phyloP scores from a whole-genome alignment of 2,113 vertebrate genomes.

The Clinocottus analis region DNA sequence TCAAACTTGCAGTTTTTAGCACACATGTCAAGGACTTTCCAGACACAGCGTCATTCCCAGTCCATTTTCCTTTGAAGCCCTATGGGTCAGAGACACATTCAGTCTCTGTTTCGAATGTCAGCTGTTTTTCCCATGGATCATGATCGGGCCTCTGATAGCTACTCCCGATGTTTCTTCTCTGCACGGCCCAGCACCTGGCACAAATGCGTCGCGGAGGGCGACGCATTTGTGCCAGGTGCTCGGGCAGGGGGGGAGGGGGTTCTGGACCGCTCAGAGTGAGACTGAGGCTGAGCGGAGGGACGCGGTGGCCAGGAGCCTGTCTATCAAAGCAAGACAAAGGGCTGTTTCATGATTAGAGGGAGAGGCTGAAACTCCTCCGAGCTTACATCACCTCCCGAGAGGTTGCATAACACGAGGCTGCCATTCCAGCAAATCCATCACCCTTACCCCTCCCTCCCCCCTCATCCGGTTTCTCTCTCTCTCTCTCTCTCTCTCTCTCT shows the following conservation, averaged over 20 bases:
- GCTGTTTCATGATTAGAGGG: conserved; percentile 73
- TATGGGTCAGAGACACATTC: conserved; percentile 28
- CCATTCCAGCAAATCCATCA: conserved; percentile 65
- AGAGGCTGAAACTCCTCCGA: conserved; percentile 77
- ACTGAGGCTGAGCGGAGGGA: conserved; percentile 43
- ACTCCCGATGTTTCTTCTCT: conserved; percentile 12
- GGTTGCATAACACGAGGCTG: conserved; percentile 69
- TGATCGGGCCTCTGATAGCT: conserved; percentile 7
- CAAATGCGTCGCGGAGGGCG: conserved; percentile 12
- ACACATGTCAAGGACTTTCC: conserved; percentile 31
- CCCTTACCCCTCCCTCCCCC: too few relatives aligned
- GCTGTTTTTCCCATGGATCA: conserved; percentile 11
- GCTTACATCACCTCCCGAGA: conserved; percentile 75
- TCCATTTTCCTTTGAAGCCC: conserved; percentile 31
- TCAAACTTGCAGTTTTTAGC: conserved; percentile 36
- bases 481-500: background rate
- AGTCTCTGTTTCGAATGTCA: background rate
- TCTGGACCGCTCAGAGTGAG: conserved; percentile 22
- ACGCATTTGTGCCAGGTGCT: conserved; percentile 41
- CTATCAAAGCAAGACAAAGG: conserved; percentile 75
- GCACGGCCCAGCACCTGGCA: conserved; percentile 7
- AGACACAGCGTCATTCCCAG: conserved; percentile 15
- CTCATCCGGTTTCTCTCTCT: conserved; percentile 25
- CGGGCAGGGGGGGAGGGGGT: background rate
- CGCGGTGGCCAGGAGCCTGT: conserved; percentile 65